Evolutionary conservation across 2,888 invertebrate species (phyloP), one percentile per base, ranked within the genome.

Genomic region (Platycheirus rosarum): DNA sequence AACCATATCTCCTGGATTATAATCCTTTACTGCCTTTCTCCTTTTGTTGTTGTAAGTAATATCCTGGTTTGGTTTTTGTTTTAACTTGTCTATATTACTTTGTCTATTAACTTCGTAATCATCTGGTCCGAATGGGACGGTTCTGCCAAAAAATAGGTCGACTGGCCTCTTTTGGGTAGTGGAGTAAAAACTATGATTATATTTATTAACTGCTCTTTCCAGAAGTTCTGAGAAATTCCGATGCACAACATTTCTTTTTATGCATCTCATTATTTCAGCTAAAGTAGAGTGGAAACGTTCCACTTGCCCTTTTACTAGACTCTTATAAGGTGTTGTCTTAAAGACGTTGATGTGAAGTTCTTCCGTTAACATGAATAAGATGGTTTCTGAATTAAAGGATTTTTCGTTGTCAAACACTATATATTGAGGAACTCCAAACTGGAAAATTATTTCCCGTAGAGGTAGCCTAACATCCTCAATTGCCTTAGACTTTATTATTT

Each of bases 111-210:
- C 23, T 23, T 23, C 23, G 23, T 23, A 23, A 23, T 23, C 23
- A 23, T 71, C 63, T 0, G 76, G 68, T 23, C 63, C 42, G 20
- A 51, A 40, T 18, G 46, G 46, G 0, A 68, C 68, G 35, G 0
- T 51, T 16, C 76, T 49, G 16, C 77, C 73, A 9, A 53, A 73
- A 44, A 51, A 74, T 23, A 73, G 23, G 14, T 77, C 69, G 4
- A 84, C 65, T 0, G 84, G 70, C 70, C 65, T 78, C 51, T 75
- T 78, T 8, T 42, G 37, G 7, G 75, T 78, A 1, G 70, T 70
- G 11, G 77, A 73, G 23, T 84, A 74, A 9, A 78, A 55, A 2
- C 70, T 32, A 35, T 46, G 53, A 20, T 70, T 84, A 14, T 84
- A 23, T 23, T 23, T 23, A 6, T 23, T 23, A 23, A 23, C 23